A percentile compares a stretch with the other conserved stretches of the same genome.
Conservation (phyloP, 2,113 vertebrate species). For the Sisor rabdophorus region DNA sequence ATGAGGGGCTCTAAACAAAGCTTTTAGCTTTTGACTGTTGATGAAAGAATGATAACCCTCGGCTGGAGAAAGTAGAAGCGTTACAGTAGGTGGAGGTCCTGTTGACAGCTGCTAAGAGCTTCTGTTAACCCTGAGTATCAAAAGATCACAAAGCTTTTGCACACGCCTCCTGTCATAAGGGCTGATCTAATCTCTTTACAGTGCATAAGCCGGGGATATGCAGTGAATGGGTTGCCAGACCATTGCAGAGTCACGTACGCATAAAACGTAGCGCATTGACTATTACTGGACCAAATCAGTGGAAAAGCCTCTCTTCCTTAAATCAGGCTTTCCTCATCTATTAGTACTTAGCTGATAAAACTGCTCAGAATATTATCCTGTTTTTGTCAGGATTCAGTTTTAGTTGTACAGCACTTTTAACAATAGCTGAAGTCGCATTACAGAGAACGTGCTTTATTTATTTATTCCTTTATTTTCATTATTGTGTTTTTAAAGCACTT, state of each 20-base stretch:
- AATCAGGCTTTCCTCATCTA: too few relatives aligned
- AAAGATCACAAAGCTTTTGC: slow-evolving; percentile 35
- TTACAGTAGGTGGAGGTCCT: slow-evolving; percentile 29
- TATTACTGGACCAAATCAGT: too few relatives aligned
- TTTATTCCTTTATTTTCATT: too few relatives aligned
- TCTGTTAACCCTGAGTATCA: slow-evolving; percentile 45
- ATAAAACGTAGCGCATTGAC: too few relatives aligned
- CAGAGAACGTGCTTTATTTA: too few relatives aligned
- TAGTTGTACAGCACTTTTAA: too few relatives aligned
- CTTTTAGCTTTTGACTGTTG: slow-evolving; percentile 34
- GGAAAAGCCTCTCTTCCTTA: too few relatives aligned
- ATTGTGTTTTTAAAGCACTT: too few relatives aligned
- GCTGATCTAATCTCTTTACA: slow-evolving; percentile 28
- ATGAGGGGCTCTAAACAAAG: slow-evolving; percentile 35
- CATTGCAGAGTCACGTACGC: background rate
- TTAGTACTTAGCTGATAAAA: too few relatives aligned
- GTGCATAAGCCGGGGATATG: background rate
- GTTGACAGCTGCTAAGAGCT: slow-evolving; percentile 41
- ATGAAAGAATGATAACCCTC: slow-evolving; percentile 42
- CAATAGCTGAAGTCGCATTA: too few relatives aligned
- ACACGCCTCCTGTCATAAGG: slow-evolving; percentile 24
- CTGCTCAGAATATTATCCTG: too few relatives aligned
- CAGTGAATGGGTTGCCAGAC: background rate
- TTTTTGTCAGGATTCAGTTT: too few relatives aligned
- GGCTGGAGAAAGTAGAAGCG: slow-evolving; percentile 39